phyloP scores from a whole-genome alignment of 1,140 invertebrate species.

The Tribolium castaneum region DNA sequence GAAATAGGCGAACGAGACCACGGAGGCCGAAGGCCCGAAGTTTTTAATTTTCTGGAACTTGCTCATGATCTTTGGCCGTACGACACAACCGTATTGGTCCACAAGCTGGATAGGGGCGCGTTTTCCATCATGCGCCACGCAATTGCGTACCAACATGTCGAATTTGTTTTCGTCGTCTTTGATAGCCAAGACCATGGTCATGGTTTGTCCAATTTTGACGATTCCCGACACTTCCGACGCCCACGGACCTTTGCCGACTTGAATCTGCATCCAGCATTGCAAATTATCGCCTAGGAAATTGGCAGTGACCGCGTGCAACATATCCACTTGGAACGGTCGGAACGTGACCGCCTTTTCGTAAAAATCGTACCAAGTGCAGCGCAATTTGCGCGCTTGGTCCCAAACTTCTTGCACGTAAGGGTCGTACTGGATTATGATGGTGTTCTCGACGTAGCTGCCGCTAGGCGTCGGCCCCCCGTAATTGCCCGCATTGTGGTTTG shows the following conservation, averaged over 20 bases:
- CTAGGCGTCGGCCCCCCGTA: constrained; percentile 84
- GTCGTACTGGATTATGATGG: constrained; percentile 95
- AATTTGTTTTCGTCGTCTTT: constrained; percentile 97
- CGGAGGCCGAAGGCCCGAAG: constrained; percentile 92
- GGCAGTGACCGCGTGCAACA: constrained; percentile 92
- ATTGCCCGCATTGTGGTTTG: constrained; percentile 83
- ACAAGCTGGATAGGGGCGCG: constrained; percentile 92
- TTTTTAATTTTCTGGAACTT: constrained; percentile 97
- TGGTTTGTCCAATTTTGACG: constrained; percentile 95
- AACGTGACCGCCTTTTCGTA: constrained; percentile 96
- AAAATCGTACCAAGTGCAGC: constrained; percentile 95
- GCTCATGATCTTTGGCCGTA: constrained; percentile 93
- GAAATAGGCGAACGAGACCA: constrained; percentile 95
- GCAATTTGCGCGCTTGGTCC: constrained; percentile 85
- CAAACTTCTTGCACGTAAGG: constrained; percentile 93
- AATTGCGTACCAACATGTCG: constrained; percentile 94
- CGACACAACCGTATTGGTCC: constrained; percentile 91
- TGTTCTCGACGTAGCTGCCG: constrained; percentile 94
- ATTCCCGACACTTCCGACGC: constrained; percentile 94
- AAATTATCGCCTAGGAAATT: constrained; percentile 95
- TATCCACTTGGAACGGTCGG: constrained; percentile 93
- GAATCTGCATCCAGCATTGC: constrained; percentile 97
- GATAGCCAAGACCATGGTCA: constrained; percentile 96
- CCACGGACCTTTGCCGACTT: constrained; percentile 94
- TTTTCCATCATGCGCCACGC: constrained; percentile 94